These are phyloP conservation scores for Lemur catta DNA, from an alignment of 2,797 vertebrate genomes.

Conservation along the genomic window DNA sequence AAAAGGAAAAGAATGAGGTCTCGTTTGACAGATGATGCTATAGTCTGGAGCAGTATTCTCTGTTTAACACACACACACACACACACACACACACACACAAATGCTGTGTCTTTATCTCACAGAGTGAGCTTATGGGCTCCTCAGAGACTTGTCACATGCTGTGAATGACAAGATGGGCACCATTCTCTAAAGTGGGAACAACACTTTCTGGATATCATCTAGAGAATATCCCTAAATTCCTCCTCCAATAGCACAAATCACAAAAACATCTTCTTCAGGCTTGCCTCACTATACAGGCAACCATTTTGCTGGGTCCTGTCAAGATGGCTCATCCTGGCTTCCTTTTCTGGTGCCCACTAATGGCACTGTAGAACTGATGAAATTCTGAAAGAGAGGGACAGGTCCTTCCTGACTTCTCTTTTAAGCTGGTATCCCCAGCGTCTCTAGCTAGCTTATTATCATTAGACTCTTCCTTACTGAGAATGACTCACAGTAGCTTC, in stretches of 20 bases:
- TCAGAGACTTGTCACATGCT: not conserved
- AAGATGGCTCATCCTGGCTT: not conserved
- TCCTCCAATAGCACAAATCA: not conserved
- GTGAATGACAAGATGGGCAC: not conserved
- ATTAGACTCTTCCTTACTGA: not conserved
- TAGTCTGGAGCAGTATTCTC: not conserved
- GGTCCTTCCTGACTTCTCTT: not conserved
- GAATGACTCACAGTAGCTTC: not conserved
- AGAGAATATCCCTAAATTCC: not conserved
- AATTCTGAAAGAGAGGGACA: not conserved
- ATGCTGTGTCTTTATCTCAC: not conserved
- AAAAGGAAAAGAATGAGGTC: not conserved
- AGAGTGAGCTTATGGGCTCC: too few species aligned
- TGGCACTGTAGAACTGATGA: not conserved
- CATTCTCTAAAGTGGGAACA: not conserved
- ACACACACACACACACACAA: not conserved
- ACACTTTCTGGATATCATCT: not conserved
- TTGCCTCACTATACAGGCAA: not conserved
- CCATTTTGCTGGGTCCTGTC: not conserved
- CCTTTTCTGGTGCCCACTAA: not conserved
- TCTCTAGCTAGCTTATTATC: not conserved
- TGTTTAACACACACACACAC: rapidly evolving
- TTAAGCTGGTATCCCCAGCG: not conserved
- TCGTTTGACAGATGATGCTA: not conserved
- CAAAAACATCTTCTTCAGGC: not conserved